Conservation (phyloP, 2,113 vertebrate species). For the Acanthisitta chloris region DNA sequence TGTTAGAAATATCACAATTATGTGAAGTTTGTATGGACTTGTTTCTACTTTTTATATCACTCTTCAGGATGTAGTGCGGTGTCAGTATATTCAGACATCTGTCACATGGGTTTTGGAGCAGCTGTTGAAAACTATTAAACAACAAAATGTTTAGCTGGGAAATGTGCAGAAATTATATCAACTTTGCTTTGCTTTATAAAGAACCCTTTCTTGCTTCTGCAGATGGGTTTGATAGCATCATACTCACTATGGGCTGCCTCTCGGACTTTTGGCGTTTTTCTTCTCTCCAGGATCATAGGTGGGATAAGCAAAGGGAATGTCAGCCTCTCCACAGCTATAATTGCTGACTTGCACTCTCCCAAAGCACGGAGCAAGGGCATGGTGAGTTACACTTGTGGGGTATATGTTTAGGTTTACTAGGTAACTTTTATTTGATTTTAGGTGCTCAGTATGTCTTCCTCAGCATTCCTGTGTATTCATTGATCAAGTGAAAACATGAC, state of each 20-base stretch:
- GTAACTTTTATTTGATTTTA: neutral
- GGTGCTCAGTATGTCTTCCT: neutral
- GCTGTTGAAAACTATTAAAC: neutral
- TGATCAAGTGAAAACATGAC: neutral
- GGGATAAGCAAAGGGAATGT: constrained; percentile 95
- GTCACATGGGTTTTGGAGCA: neutral
- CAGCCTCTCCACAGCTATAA: constrained; percentile 89
- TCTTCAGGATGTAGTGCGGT: neutral
- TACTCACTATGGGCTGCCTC: constrained; percentile 91
- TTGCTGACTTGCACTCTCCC: constrained; percentile 87
- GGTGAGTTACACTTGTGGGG: constrained; percentile 72
- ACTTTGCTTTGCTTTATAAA: neutral
- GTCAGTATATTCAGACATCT: neutral
- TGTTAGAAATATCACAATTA: neutral
- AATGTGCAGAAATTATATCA: neutral
- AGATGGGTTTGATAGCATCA: constrained; percentile 87
- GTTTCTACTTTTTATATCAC: neutral
- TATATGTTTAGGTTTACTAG: neutral
- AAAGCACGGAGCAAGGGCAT: constrained; percentile 89
- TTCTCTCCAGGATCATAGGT: constrained; percentile 88
- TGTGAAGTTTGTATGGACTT: neutral
- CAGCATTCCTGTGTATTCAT: neutral
- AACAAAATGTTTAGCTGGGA: neutral
- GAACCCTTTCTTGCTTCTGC: constrained; percentile 8
- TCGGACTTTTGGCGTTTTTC: constrained; percentile 86